Evolutionary conservation across 2,797 vertebrate species (phyloP).

Genomic region (Melopsittacus undulatus): DNA sequence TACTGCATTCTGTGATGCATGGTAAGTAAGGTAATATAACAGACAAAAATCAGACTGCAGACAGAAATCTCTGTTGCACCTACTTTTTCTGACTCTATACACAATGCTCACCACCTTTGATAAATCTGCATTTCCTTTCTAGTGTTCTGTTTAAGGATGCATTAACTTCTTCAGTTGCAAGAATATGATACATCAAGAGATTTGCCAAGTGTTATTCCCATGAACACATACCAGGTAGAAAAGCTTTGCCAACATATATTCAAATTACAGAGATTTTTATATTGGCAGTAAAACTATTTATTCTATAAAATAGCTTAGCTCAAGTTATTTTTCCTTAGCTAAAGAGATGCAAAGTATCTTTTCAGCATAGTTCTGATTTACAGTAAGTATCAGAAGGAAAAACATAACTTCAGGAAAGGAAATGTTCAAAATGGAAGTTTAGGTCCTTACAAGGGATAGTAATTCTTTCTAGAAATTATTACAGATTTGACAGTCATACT

Average conservation of each 20-base stretch:
- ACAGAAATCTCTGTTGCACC: not conserved
- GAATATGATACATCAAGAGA: not conserved
- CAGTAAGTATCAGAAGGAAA: not conserved
- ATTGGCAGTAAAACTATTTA: not conserved
- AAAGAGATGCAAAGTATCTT: not conserved
- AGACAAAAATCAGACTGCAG: not conserved
- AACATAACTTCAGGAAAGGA: not conserved
- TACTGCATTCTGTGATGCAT: not conserved
- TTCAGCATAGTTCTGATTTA: not conserved
- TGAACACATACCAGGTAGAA: not conserved
- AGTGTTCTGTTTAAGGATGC: not conserved
- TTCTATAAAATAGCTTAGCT: not conserved
- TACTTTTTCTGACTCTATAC: not conserved
- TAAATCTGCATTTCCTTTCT: not conserved
- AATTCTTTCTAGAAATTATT: constrained; percentile 1
- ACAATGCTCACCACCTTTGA: not conserved
- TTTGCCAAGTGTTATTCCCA: not conserved
- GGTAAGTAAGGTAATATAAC: not conserved
- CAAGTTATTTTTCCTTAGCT: constrained; percentile 3
- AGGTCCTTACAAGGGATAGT: not conserved
- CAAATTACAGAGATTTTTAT: not conserved
- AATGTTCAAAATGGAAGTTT: not conserved
- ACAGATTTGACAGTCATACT: not conserved
- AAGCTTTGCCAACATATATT: not conserved
- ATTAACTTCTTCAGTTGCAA: not conserved